Evolutionary conservation across 2,113 vertebrate genomes (phyloP).

Genomic region (Podarcis cretensis): DNA sequence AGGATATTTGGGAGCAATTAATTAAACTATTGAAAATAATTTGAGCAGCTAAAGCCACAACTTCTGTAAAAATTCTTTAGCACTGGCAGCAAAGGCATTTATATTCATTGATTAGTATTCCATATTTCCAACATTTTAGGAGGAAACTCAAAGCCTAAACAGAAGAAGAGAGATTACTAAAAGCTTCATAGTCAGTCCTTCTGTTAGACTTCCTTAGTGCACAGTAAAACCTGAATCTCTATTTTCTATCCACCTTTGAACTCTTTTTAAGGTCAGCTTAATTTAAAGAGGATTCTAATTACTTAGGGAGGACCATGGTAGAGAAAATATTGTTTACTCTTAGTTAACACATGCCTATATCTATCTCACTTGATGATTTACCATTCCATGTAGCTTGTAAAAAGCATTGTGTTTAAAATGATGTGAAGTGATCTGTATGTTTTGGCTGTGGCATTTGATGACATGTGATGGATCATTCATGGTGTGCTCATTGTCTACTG

Average conservation of each 20-base stretch:
- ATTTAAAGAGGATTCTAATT: background rate
- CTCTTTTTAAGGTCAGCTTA: background rate
- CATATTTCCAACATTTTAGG: background rate
- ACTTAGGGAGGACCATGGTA: background rate
- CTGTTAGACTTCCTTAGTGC: background rate
- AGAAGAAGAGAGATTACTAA: background rate
- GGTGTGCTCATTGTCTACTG: too few species aligned
- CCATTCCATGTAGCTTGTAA: background rate
- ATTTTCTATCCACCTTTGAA: background rate
- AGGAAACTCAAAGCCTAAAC: background rate
- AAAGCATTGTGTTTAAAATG: background rate
- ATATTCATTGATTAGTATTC: background rate
- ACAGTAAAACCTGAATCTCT: background rate
- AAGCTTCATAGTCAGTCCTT: background rate
- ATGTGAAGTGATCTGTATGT: background rate
- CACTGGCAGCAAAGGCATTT: background rate
- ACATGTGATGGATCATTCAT: too few species aligned
- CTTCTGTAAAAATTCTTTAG: background rate
- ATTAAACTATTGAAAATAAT: background rate
- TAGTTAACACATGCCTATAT: background rate
- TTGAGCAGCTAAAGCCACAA: background rate
- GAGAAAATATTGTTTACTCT: background rate
- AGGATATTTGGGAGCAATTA: background rate
- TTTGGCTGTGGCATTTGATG: too few species aligned
- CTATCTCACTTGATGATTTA: background rate